These are phyloP conservation scores for Calyptomena viridis DNA, from an alignment of 2,113 vertebrate genomes.

Conservation along the genomic window DNA sequence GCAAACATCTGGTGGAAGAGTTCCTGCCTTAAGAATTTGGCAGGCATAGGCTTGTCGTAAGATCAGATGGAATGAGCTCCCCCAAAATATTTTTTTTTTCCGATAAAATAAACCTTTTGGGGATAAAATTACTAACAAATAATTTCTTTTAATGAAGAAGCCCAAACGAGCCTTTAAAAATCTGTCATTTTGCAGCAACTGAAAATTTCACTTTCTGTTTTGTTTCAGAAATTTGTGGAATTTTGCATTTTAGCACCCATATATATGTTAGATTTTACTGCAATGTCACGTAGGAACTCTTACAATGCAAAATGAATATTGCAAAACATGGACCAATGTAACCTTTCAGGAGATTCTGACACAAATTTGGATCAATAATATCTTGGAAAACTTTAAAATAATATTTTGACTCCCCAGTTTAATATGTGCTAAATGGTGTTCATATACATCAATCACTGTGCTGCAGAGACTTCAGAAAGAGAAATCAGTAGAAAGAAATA, in stretches of 20 bases:
- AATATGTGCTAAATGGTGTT: neutral
- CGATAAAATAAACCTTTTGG: neutral
- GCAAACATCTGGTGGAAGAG: conserved; percentile 3
- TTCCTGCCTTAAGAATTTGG: neutral
- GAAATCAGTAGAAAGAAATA: neutral
- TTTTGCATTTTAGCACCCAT: neutral
- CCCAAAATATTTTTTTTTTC: neutral
- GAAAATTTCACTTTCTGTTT: neutral
- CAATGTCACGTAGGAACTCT: rapidly evolving
- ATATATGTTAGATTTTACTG: neutral
- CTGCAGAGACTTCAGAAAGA: neutral
- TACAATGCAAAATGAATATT: neutral
- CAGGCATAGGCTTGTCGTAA: neutral
- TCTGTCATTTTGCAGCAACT: neutral
- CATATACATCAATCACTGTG: neutral
- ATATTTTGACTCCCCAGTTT: neutral
- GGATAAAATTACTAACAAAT: neutral
- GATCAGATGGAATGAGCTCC: neutral
- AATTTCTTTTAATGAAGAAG: neutral
- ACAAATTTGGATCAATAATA: neutral
- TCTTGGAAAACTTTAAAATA: neutral
- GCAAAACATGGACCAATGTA: neutral
- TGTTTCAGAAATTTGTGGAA: neutral
- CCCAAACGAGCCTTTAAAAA: neutral
- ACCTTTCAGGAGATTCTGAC: neutral